A percentile compares a stretch with the other conserved stretches of the same genome.
Evolutionary conservation across 2,113 vertebrate species (phyloP).

Genomic region (Myiagra hebetior): DNA sequence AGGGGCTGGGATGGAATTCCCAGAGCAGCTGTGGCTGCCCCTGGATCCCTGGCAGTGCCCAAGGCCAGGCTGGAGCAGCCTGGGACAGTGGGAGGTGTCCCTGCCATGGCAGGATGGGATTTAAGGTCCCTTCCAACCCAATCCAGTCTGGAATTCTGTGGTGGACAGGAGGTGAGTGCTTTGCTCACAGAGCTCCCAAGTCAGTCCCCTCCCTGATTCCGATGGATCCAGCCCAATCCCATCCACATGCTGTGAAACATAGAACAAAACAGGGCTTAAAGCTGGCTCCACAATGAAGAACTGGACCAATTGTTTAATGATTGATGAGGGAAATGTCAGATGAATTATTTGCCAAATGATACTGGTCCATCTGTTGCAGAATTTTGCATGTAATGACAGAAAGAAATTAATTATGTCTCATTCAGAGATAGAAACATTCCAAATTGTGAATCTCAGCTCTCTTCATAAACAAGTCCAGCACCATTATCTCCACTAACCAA

Average conservation of each 20-base stretch:
- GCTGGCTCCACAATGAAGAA: neutral
- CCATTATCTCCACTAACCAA: neutral
- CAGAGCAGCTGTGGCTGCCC: neutral
- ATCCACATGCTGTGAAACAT: neutral
- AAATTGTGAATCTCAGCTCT: neutral
- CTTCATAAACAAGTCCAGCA: neutral
- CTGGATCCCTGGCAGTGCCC: neutral
- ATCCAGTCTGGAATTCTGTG: neutral
- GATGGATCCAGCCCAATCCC: neutral
- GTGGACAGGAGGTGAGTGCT: neutral
- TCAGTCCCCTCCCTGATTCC: neutral
- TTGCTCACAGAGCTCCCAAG: neutral
- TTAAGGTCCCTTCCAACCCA: neutral
- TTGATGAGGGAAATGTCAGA: conserved; percentile 5
- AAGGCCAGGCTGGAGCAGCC: fast-evolving
- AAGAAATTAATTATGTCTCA: neutral
- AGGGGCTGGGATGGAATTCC: neutral
- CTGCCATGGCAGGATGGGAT: neutral
- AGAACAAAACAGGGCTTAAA: neutral
- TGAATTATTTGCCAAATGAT: conserved; percentile 20
- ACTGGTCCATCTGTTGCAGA: neutral
- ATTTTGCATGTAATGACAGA: neutral
- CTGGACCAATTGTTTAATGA: neutral
- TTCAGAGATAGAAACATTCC: neutral
- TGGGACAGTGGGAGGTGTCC: neutral